These are phyloP conservation scores for Heliothis virescens DNA, from an alignment of 1,140 invertebrate genomes.

Conservation along the genomic window DNA sequence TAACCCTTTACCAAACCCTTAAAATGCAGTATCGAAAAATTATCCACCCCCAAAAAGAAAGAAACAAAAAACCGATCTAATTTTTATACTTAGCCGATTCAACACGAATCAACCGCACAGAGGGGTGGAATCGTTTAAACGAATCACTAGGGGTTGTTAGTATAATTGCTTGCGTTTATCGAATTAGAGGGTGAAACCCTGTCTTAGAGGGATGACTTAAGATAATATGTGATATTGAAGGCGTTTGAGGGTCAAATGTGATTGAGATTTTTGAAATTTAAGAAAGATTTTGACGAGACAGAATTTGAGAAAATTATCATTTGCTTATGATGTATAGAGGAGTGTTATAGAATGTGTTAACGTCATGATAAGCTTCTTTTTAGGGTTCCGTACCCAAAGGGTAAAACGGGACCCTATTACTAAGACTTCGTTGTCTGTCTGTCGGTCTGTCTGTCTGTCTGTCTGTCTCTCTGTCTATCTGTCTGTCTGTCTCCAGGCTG, in stretches of 20 bases:
- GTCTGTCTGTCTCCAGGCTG: too few species aligned
- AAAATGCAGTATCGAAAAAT: background rate
- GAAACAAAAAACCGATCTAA: too few species aligned
- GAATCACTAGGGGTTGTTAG: constrained; percentile 40
- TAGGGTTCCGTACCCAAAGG: too few species aligned
- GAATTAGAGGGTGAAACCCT: constrained; percentile 50
- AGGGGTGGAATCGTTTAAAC: constrained; percentile 42
- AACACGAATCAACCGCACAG: constrained; percentile 18
- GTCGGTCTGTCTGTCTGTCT: too few species aligned
- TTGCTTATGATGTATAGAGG: too few species aligned
- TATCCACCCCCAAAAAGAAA: background rate
- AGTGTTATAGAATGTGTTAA: too few species aligned
- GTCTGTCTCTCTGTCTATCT: too few species aligned
- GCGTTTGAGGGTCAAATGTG: background rate
- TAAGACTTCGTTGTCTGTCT: too few species aligned
- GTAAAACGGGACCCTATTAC: too few species aligned
- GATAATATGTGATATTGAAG: background rate
- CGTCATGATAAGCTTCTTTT: too few species aligned
- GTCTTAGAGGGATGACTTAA: constrained; percentile 23
- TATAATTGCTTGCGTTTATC: constrained; percentile 59
- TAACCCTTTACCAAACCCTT: background rate
- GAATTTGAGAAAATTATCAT: too few species aligned
- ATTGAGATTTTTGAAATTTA: background rate
- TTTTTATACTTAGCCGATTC: background rate
- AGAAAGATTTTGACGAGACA: background rate